Evolutionary conservation across 2,797 vertebrate species (phyloP), one percentile per base, ranked within the genome.

Genomic region (Labeo calbasu): DNA sequence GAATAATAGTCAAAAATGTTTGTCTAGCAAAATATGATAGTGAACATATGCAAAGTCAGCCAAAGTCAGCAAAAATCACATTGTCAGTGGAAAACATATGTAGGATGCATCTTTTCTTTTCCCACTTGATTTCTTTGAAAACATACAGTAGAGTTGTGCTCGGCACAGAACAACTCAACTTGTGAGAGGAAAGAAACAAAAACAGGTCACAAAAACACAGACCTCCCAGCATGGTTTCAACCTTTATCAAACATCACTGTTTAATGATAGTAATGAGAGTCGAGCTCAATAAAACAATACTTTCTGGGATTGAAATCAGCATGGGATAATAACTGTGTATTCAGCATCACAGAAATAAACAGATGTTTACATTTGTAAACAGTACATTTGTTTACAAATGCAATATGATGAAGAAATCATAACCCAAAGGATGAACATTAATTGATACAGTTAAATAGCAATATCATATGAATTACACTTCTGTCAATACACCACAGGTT

Each of bases 21-120:
- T 15, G 68, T 23, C 12, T 32, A 36, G 19, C 19, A 73, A 51
- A 53, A 21, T 28, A 66, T 75, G n/a, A 63, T 57, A 19, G 8
- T 25, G 13, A 72, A 53, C 71, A 82, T 53, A 21, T 28, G 65
- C 25, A 23, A 36, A 36, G 32, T 36, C 32, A 36, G 32, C 32
- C 43, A 46, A 82, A 66, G 48, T 76, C 59, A 82, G 71, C 57
- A 36, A 53, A 82, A 72, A 82, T 46, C 15, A 5, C 17, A 72
- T 23, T 63, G 70, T 87, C 89, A 88, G 90, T 90, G 89, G 89
- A 92, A 93, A 92, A 85, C 77, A 55, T 70, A 82, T 83, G 87
- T 53, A 48, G 65, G 63, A 85, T 9, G 65, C 59, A 46, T 86
- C 85, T 83, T 83, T 84, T 86, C 87, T 89, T 84, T 84, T 90